Evolutionary conservation across 2,113 vertebrate species (phyloP).

Genomic region (Jacana jacana): DNA sequence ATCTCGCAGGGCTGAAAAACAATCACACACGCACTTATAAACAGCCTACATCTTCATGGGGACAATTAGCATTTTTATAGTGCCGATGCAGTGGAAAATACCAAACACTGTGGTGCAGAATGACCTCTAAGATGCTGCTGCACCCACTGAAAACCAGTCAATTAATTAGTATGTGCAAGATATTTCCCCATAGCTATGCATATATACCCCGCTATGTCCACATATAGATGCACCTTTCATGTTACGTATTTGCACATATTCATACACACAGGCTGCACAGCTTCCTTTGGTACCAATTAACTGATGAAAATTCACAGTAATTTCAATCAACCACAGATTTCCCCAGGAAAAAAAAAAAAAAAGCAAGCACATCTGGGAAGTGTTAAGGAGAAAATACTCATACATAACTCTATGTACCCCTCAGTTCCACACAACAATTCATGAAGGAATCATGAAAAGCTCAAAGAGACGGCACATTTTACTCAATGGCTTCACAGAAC

Average conservation of each 20-base stretch:
- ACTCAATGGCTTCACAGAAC: neutral
- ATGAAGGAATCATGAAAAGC: neutral
- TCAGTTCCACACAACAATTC: neutral
- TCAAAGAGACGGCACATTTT: neutral
- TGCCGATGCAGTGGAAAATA: neutral
- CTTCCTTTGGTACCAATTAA: slow-evolving; percentile 21
- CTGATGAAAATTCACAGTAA: neutral
- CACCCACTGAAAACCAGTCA: neutral
- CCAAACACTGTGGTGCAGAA: neutral
- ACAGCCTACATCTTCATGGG: neutral
- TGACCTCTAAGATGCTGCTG: slow-evolving; percentile 7
- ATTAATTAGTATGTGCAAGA: slow-evolving; percentile 30
- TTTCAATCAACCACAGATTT: slow-evolving; percentile 39
- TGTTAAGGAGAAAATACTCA: neutral
- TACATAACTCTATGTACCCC: neutral
- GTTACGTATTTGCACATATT: neutral
- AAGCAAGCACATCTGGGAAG: too few species aligned
- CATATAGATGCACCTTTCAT: neutral
- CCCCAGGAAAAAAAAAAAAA: neutral
- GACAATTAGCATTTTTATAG: slow-evolving; percentile 64
- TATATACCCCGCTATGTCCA: neutral
- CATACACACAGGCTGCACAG: neutral
- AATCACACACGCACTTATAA: neutral
- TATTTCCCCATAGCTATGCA: neutral
- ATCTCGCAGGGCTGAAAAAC: neutral